Conservation (phyloP, 64 coral and sea anemone species). For the Porites australiensis region DNA sequence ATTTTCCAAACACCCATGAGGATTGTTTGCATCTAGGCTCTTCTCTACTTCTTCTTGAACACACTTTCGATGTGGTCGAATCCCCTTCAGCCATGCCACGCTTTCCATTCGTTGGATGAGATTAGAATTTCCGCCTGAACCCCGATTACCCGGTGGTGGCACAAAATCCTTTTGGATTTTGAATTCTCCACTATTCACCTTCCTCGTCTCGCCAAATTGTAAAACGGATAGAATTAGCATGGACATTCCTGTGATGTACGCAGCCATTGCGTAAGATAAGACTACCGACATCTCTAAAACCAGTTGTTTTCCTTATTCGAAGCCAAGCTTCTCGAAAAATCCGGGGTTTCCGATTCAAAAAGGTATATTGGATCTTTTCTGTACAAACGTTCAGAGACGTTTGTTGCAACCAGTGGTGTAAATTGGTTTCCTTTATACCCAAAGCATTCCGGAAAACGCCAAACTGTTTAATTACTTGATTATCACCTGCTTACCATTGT, state of each 20-base stretch:
- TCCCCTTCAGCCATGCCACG: background rate
- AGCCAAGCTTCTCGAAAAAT: background rate
- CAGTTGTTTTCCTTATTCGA: background rate
- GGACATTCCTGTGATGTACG: background rate
- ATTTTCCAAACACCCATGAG: background rate
- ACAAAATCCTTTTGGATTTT: background rate
- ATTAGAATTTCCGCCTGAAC: background rate
- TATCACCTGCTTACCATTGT: constrained; percentile 49
- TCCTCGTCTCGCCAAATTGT: constrained; percentile 1
- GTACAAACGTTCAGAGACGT: background rate
- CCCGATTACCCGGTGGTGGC: background rate
- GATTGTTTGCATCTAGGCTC: no score
- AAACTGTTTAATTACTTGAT: constrained; percentile 38
- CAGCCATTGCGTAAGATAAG: background rate
- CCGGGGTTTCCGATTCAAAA: background rate
- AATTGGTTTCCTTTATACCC: constrained; percentile 37
- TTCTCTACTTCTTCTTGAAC: background rate
- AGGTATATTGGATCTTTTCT: no score
- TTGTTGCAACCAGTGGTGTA: background rate
- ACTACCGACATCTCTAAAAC: background rate
- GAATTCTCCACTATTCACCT: background rate
- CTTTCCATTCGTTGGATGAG: background rate
- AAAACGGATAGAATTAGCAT: constrained; percentile 4
- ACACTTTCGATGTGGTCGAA: background rate
- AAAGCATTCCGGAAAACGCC: constrained; percentile 43